Evolutionary conservation across 2,888 invertebrate species (phyloP).

Genomic region (Cenopis cana): DNA sequence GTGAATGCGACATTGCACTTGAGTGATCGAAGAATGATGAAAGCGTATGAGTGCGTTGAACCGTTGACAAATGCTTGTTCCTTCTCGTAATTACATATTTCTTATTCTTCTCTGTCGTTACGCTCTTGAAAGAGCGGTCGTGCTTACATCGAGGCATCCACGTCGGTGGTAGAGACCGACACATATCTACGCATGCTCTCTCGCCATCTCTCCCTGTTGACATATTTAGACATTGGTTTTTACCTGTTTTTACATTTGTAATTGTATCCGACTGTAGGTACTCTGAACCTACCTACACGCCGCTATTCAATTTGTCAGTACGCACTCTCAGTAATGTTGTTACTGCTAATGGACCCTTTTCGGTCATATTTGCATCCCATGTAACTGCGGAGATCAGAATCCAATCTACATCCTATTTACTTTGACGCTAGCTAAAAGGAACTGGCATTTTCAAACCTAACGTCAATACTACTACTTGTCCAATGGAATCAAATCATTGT

Average conservation of each 20-base stretch:
- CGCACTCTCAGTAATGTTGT: constrained; percentile 20
- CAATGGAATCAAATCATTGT: neutral
- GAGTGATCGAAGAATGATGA: too few relatives aligned
- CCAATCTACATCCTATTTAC: constrained; percentile 31
- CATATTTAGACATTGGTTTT: too few relatives aligned
- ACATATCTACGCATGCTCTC: too few relatives aligned
- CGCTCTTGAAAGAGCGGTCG: too few relatives aligned
- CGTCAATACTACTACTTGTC: neutral
- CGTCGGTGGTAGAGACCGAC: too few relatives aligned
- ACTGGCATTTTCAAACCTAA: constrained; percentile 5
- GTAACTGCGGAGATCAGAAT: constrained; percentile 22
- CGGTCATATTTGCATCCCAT: constrained; percentile 33
- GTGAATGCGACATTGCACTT: too few relatives aligned
- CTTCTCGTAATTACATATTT: too few relatives aligned
- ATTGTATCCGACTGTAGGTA: neutral
- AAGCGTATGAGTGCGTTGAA: too few relatives aligned
- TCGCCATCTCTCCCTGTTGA: too few relatives aligned
- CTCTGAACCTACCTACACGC: neutral
- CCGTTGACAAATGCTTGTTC: too few relatives aligned
- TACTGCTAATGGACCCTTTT: constrained; percentile 35
- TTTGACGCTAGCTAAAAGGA: neutral
- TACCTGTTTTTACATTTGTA: neutral
- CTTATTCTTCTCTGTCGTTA: too few relatives aligned
- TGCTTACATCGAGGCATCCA: too few relatives aligned
- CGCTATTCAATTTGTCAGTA: constrained; percentile 5